phyloP scores from a whole-genome alignment of 2,797 vertebrate genomes.

The Oophaga sylvatica region DNA sequence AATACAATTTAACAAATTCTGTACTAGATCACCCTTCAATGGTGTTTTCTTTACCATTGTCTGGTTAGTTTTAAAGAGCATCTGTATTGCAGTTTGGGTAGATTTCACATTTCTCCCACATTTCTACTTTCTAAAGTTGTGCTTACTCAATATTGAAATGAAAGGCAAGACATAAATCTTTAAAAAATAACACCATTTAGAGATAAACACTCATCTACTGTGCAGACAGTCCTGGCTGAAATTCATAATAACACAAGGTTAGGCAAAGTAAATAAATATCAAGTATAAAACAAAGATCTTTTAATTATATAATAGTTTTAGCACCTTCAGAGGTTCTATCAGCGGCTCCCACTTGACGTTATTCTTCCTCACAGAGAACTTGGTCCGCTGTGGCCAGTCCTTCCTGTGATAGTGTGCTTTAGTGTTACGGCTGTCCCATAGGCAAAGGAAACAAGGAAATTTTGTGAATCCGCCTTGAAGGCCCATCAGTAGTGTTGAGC shows the following conservation, averaged over 20 bases:
- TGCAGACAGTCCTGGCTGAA: not conserved
- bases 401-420: no score
- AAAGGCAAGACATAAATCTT: not conserved
- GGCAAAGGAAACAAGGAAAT: no score
- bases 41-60: not conserved
- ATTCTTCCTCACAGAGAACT: no score
- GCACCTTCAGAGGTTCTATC: not conserved
- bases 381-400: no score
- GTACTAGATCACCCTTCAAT: not conserved
- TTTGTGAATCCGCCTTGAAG: no score
- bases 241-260: not conserved
- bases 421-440: no score
- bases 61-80: not conserved
- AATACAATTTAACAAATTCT: not conserved
- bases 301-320: not conserved
- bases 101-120: not conserved
- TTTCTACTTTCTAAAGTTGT: not conserved
- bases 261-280: not conserved
- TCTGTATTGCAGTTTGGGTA: not conserved
- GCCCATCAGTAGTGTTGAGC: no score
- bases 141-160: constrained; percentile 2
- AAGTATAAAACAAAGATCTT: not conserved
- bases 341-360: no score
- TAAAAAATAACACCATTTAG: not conserved
- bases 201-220: not conserved